phyloP scores from a whole-genome alignment of 2,113 vertebrate genomes.

The Glaucomys volans region DNA sequence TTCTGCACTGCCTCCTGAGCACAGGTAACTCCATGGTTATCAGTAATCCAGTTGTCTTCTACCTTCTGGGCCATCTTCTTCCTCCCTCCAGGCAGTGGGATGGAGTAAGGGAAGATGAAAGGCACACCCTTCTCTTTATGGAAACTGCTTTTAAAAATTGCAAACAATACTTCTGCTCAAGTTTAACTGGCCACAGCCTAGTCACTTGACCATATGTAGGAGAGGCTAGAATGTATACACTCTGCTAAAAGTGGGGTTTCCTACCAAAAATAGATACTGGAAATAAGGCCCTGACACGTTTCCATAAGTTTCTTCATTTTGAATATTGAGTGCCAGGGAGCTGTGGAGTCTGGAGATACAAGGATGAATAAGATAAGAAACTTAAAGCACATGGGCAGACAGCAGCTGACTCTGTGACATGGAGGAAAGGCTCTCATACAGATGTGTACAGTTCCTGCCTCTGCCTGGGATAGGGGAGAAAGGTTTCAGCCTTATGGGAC shows the following conservation, averaged over 20 bases:
- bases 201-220: background rate
- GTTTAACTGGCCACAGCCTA: background rate
- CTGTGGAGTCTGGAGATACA: background rate
- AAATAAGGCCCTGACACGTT: background rate
- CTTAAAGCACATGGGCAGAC: background rate
- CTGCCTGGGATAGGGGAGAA: background rate
- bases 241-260: background rate
- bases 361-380: background rate
- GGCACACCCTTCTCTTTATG: background rate
- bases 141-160: background rate
- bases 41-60: background rate
- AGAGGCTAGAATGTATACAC: background rate
- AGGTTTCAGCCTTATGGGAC: background rate
- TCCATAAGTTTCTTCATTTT: background rate
- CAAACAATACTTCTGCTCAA: background rate
- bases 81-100: background rate
- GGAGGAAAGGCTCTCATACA: background rate
- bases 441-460: background rate
- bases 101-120: background rate
- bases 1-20: background rate
- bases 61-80: background rate
- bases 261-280: background rate
- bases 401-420: background rate
- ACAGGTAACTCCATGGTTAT: no score
- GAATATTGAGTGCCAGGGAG: background rate